Evolutionary conservation across 2,797 vertebrate genomes (phyloP).

Genomic region (Syngnathus rostellatus): DNA sequence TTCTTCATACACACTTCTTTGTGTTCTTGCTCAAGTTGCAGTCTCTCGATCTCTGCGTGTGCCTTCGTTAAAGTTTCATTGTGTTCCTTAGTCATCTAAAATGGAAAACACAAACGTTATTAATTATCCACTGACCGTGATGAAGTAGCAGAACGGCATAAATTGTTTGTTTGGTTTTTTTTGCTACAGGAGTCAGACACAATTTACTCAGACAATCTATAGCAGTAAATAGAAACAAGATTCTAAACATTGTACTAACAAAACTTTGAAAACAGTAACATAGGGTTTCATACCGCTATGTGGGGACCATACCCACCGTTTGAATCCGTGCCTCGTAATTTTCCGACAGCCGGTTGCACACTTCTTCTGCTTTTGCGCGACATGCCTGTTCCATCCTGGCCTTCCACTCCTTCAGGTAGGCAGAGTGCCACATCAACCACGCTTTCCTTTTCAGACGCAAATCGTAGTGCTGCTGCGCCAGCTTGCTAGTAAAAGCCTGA

Average conservation of each 20-base stretch:
- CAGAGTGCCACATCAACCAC: slow-evolving; percentile 78
- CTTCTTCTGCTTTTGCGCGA: slow-evolving; percentile 79
- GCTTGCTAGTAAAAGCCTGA: slow-evolving; percentile 57
- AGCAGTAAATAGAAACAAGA: background rate
- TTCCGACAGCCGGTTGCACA: slow-evolving; percentile 78
- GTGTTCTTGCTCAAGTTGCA: slow-evolving; percentile 78
- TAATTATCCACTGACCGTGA: background rate
- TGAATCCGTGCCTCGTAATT: slow-evolving; percentile 81
- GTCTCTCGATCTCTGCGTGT: slow-evolving; percentile 76
- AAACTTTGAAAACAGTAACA: background rate
- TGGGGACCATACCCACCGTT: slow-evolving; percentile 65
- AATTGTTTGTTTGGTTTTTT: background rate
- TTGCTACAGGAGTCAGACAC: background rate
- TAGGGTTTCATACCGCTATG: background rate
- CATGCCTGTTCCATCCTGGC: slow-evolving; percentile 80
- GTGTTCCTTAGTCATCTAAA: slow-evolving; percentile 31
- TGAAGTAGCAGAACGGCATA: background rate
- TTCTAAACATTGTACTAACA: background rate
- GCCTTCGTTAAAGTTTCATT: slow-evolving; percentile 72
- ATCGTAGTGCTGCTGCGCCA: slow-evolving; percentile 76
- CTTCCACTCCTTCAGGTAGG: slow-evolving; percentile 77
- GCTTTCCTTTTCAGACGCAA: slow-evolving; percentile 79
- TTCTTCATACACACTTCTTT: slow-evolving; percentile 94
- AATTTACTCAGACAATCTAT: background rate
- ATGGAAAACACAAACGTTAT: background rate